phyloP scores from a whole-genome alignment of 2,888 invertebrate genomes.

The Eupithecia insigniata region DNA sequence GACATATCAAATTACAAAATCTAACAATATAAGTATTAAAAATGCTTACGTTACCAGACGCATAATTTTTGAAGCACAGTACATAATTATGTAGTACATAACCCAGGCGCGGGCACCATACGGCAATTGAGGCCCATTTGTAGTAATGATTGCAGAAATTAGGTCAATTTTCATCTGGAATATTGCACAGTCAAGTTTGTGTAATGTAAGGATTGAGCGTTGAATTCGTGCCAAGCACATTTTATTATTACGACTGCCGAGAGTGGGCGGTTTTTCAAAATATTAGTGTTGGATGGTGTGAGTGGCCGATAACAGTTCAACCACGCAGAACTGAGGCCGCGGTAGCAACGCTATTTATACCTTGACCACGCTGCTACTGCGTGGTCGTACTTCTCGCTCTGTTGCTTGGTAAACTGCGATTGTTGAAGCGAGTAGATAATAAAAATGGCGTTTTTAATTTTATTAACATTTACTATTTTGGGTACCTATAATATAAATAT shows the following conservation, averaged over 20 bases:
- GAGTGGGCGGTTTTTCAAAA: conserved; percentile 56
- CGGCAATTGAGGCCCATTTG: conserved; percentile 44
- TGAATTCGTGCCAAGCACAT: conserved; percentile 69
- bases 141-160: conserved; percentile 50
- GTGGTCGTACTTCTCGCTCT: conserved; percentile 2
- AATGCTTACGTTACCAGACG: not conserved
- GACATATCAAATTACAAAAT: no score
- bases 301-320: conserved; percentile 71
- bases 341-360: conserved; percentile 25
- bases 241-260: conserved; percentile 54
- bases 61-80: not conserved
- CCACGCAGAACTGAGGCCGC: conserved; percentile 17
- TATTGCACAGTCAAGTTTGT: conserved; percentile 54
- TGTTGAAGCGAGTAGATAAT: not conserved
- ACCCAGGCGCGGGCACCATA: conserved; percentile 36
- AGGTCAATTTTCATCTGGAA: conserved; percentile 61
- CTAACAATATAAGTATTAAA: no score
- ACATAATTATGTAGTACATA: not conserved
- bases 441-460: not conserved
- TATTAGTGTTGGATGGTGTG: conserved; percentile 45
- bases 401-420: not conserved
- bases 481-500: no score
- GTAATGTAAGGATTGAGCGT: conserved; percentile 55
- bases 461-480: not conserved
- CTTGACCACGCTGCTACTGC: conserved; percentile 14